Evolutionary conservation across 2,113 vertebrate genomes (phyloP), one percentile per base, ranked within the genome.

Genomic region (Tychaedon coryphoeus): DNA sequence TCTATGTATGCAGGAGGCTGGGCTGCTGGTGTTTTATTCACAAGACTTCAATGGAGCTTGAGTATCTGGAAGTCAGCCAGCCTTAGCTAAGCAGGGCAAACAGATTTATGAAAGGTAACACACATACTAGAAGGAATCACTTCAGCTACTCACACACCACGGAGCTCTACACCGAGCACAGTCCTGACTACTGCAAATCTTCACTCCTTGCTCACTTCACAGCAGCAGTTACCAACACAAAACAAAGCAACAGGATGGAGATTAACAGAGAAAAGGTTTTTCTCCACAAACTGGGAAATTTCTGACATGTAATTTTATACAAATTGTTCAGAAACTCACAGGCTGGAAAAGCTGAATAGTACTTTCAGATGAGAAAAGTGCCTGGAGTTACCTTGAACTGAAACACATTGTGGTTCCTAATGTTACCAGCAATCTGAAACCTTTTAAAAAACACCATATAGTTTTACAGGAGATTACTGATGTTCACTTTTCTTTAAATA

Each of bases 51-150:
- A 53, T 77, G 71, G 74, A 92, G 78, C 42, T 50, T 33, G 77
- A 89, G 93, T 73, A 92, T 31, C 91, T 97, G 93, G 93, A 95
- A 92, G 78, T 19, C 57, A 80, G 93, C 93, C 95, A 94, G 92
- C 62, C 54, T 79, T 58, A 80, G 86, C 19, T 86, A 57, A 70
- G 67, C 67, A 93, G 87, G 75, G 88, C 92, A 96, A 95, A 88
- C 88, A 94, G 85, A 94, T 74, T 94, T 77, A 80, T 77, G 74
- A 92, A 95, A 94, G 93, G 88, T 92, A 96, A 76, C 84, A 92
- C 80, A 82, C 80, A 93, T 34, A 56, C 62, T 47, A n/a, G 45
- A 86, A 95, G 57, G 64, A 92, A 86, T 40, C 34, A 16, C 73
- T 92, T 77, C 82, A 95, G 79, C 79, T 76, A 28, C 82, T 83